These are phyloP conservation scores for Melanotaenia maccullochi DNA, from an alignment of 2,797 vertebrate species.

Conservation along the genomic window DNA sequence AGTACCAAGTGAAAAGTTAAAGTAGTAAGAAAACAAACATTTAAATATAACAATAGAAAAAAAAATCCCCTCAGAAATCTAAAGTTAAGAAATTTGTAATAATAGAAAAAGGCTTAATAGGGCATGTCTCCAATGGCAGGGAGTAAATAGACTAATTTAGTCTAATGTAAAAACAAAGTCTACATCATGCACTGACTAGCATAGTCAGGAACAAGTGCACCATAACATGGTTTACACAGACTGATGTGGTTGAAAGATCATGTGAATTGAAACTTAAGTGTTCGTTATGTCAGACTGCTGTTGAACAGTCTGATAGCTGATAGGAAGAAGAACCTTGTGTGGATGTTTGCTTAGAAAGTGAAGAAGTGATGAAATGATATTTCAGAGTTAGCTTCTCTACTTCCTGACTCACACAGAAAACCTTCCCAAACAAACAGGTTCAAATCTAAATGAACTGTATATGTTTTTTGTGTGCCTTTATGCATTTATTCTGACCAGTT, in stretches of 20 bases:
- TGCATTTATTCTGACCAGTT: conserved; percentile 4
- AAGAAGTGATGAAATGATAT: too few species aligned
- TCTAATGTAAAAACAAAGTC: not conserved
- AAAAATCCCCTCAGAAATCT: too few species aligned
- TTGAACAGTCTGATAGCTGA: too few species aligned
- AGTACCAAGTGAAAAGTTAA: not conserved
- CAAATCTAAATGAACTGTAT: not conserved
- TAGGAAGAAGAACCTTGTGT: not conserved
- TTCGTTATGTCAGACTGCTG: too few species aligned
- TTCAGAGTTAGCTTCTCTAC: too few species aligned
- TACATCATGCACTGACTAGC: not conserved
- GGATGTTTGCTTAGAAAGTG: too few species aligned
- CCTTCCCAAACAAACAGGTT: not conserved
- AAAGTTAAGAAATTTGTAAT: too few species aligned
- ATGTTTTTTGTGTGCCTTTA: not conserved
- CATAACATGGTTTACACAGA: too few species aligned
- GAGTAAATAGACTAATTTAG: not conserved
- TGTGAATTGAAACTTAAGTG: not conserved
- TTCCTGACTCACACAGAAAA: not conserved
- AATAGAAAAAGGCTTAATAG: not conserved
- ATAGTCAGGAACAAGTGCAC: not conserved
- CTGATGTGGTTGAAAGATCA: too few species aligned
- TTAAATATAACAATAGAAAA: too few species aligned
- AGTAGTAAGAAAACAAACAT: too few species aligned
- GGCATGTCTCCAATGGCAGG: not conserved